These are phyloP conservation scores for Mandrillus leucophaeus DNA, from an alignment of 2,113 vertebrate species.

Conservation along the genomic window DNA sequence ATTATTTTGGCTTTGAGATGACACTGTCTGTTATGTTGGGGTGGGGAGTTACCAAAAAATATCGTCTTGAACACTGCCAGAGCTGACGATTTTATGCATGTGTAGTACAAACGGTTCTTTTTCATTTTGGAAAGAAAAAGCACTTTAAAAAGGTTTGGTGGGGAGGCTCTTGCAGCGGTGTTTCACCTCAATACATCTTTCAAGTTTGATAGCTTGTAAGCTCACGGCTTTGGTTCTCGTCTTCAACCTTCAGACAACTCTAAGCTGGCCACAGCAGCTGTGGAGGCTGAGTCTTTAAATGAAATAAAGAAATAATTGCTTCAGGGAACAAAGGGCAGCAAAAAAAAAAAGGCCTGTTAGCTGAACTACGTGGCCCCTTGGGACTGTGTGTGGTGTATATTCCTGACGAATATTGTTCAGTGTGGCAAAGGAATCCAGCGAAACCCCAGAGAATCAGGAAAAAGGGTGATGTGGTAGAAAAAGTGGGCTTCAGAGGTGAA, in stretches of 20 bases:
- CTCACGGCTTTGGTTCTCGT: constrained; percentile 48
- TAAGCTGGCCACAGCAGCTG: constrained; percentile 77
- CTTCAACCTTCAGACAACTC: constrained; percentile 63
- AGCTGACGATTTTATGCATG: constrained; percentile 14
- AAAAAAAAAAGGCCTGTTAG: not conserved
- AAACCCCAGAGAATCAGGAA: not conserved
- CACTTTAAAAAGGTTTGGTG: constrained; percentile 49
- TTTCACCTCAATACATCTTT: constrained; percentile 70
- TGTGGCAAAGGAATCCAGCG: constrained; percentile 25
- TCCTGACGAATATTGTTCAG: not conserved
- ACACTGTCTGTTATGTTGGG: constrained; percentile 66
- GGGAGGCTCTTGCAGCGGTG: constrained; percentile 29
- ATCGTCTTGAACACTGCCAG: not conserved
- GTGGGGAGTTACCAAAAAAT: constrained; percentile 45
- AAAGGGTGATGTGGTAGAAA: not conserved
- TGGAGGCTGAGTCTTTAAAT: constrained; percentile 55
- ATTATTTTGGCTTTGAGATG: constrained; percentile 75
- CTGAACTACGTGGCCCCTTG: not conserved
- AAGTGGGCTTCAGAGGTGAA: not conserved
- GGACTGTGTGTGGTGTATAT: constrained; percentile 2
- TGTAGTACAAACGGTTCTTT: constrained; percentile 43
- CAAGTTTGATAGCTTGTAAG: constrained; percentile 70
- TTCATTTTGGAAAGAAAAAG: constrained; percentile 56
- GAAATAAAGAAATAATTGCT: constrained; percentile 70
- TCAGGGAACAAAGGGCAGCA: constrained; percentile 64